Evolutionary conservation across 2,113 vertebrate species (phyloP), one percentile per base, ranked within the genome.

Genomic region (Diadophis punctatus): DNA sequence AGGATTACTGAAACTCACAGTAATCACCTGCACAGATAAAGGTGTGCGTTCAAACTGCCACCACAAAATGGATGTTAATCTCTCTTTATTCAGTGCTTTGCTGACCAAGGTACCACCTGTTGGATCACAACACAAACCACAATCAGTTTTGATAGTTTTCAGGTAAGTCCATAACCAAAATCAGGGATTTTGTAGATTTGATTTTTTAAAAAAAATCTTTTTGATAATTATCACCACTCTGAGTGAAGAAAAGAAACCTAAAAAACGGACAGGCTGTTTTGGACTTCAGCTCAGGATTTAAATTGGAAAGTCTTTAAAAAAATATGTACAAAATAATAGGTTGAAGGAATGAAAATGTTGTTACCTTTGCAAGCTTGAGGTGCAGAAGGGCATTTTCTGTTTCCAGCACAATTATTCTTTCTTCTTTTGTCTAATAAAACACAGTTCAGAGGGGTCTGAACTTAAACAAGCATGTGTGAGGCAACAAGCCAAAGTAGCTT

Each of bases 321-420:
- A 8, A 60, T 51, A 10, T 91, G 3, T 20, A 39, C 16, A 4
- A 8, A 84, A 86, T 5, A 51, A 89, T 18, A 25, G 43, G 4
- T 23, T 63, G 9, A 7, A 55, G 18, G 43, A 43, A 6, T 52
- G 51, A 20, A 7, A 22, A 55, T 49, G 87, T 55, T 1, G 14
- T 95, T 96, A 98, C 98, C 97, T 98, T 96, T 2, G 98, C 97
- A 90, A 98, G 95, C 88, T 97, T 98, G 94, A 98, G 96, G 94
- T 98, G 98, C 93, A 99, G 98, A 93, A 97, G 95, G 1, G 98
- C 97, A 68, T 99, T 99, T 94, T 98, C 98, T 0, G 97, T 98
- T 95, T 98, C 98, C 95, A 99, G 95, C 27, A 98, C 97, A 91
- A 98, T 93, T 94, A 98, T 98, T 87, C 97, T 96, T 94, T 99